Evolutionary conservation across 2,888 invertebrate genomes (phyloP).

Genomic region (Linyphia triangularis): DNA sequence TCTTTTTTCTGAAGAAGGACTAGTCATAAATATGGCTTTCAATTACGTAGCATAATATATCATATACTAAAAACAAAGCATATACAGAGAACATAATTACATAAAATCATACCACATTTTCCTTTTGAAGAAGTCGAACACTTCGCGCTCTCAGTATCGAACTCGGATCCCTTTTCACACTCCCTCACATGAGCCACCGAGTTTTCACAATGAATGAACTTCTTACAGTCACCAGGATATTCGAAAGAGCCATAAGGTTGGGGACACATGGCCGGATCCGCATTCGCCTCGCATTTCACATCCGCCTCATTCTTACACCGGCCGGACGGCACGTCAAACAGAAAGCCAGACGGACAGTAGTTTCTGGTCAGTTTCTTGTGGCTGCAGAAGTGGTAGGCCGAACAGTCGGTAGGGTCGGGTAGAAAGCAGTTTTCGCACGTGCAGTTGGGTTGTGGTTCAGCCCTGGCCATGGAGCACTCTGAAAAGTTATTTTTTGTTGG

Average conservation of each 20-base stretch:
- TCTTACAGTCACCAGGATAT: slow-evolving; percentile 46
- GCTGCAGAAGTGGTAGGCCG: slow-evolving; percentile 78
- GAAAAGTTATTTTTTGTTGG: no score
- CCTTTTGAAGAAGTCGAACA: slow-evolving; percentile 17
- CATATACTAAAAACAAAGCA: no score
- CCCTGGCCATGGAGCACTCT: slow-evolving; percentile 28
- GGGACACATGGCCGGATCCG: slow-evolving; percentile 41
- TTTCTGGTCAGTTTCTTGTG: slow-evolving; percentile 86
- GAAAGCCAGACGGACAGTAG: slow-evolving; percentile 40
- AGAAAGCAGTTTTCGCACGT: slow-evolving; percentile 41
- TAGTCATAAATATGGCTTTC: no score
- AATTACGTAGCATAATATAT: no score
- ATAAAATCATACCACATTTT: slow-evolving; percentile 55
- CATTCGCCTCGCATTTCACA: slow-evolving; percentile 17
- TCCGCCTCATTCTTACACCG: slow-evolving; percentile 7
- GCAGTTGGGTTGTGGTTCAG: slow-evolving; percentile 6
- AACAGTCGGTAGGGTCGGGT: slow-evolving; percentile 51
- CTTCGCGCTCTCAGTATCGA: background rate
- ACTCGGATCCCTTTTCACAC: slow-evolving; percentile 1
- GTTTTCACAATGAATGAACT: slow-evolving; percentile 33
- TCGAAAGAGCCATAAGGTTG: slow-evolving; percentile 23
- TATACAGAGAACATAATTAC: no score
- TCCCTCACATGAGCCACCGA: slow-evolving; percentile 31
- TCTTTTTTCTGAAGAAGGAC: no score
- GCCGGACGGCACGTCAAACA: slow-evolving; percentile 12